A percentile compares a stretch with the other conserved stretches of the same genome.
Evolutionary conservation across 2,888 invertebrate genomes (phyloP).

Genomic region (Sarcophaga caerulescens): DNA sequence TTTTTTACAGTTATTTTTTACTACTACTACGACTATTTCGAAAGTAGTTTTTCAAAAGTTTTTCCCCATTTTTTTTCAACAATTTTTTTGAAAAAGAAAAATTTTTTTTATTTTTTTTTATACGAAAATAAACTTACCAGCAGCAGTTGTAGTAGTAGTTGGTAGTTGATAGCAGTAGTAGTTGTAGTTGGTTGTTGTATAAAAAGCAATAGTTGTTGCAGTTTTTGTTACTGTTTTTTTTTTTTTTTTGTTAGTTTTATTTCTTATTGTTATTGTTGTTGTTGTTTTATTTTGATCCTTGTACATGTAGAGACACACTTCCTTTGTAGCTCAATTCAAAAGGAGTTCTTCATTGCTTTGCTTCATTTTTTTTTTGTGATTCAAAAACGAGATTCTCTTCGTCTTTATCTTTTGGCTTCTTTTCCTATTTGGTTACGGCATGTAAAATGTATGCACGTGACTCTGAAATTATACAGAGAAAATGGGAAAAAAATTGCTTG

Average conservation of each 20-base stretch:
- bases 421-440: background rate
- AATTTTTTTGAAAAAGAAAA: too few species aligned
- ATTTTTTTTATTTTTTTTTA: too few species aligned
- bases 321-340: background rate
- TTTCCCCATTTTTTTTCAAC: too few species aligned
- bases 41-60: too few species aligned
- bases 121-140: conserved; percentile 57
- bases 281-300: background rate
- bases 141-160: background rate
- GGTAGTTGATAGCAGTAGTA: conserved; percentile 14
- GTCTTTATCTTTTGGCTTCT: background rate
- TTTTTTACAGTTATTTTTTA: too few species aligned
- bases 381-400: background rate
- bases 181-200: conserved; percentile 16
- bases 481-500: conserved; percentile 15
- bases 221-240: conserved; percentile 11
- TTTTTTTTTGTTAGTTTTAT: conserved; percentile 3
- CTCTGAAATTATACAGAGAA: conserved; percentile 47
- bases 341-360: too few species aligned
- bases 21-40: too few species aligned
- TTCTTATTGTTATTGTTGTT: background rate
- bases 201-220: conserved; percentile 28
- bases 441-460: conserved; percentile 45
- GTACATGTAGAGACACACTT: background rate
- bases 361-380: background rate